Conservation (phyloP, 2,113 vertebrate species). For the Pseudopodoces humilis region DNA sequence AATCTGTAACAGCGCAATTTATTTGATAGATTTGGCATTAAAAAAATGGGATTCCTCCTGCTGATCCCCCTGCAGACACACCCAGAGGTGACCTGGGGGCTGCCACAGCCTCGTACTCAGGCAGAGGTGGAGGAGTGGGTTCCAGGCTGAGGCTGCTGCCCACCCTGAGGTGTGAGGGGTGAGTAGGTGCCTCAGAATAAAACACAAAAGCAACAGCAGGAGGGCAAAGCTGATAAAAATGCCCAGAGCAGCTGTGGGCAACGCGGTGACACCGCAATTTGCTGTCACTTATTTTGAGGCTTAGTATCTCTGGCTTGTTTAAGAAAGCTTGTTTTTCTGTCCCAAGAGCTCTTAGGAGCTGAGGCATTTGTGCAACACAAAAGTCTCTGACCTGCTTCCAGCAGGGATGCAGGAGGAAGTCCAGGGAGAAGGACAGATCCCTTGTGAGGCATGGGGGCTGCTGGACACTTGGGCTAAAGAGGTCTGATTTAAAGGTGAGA, state of each 20-base stretch:
- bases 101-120: not conserved
- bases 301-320: not conserved
- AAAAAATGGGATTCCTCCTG: not conserved
- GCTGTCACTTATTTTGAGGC: not conserved
- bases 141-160: not conserved
- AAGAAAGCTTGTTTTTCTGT: not conserved
- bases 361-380: not conserved
- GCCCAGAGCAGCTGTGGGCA: slow-evolving; percentile 21
- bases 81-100: not conserved
- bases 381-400: not conserved
- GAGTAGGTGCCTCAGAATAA: not conserved
- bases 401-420: not conserved
- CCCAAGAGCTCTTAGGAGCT: not conserved
- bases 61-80: not conserved
- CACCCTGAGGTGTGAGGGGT: not conserved
- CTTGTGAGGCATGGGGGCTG: not conserved
- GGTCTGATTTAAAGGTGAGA: not conserved
- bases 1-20: not conserved
- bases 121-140: not conserved
- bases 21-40: not conserved
- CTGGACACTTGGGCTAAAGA: not conserved
- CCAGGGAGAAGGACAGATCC: not conserved
- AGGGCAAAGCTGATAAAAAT: slow-evolving; percentile 25
- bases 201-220: not conserved
- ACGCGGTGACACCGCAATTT: not conserved